Base-by-base conservation (phyloP, 2,888 invertebrate species). In the Athalia rosae region DNA sequence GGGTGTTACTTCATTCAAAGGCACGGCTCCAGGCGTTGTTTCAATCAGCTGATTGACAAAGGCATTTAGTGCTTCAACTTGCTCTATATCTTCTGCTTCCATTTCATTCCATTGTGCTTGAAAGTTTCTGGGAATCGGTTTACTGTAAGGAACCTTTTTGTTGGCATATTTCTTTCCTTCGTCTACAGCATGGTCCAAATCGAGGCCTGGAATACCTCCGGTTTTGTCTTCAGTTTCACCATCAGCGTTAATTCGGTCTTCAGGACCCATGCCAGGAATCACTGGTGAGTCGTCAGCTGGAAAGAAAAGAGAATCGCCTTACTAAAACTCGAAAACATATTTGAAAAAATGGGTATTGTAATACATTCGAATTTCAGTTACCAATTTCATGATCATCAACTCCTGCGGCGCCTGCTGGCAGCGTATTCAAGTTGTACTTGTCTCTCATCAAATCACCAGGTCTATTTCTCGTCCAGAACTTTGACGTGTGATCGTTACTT, bases 401-500 rank as follows among this genome's bases (percentile, higher is more conserved):
- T 1, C 94, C 94, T n/a, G 93, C 93, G 43, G 92, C 92, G 79
- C 97, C 97, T 71, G 95, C 95, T 28, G 98, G 97, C 79, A 98
- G 91, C 11, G 96, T 97, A 88, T 98, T 98, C 80, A 98, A 92
- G 90, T 98, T 98, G 90, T 99, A 99, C 91, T 98, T 98, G 90
- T 99, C 99, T 87, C 98, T 94, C 97, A 99, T 99, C 78, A 95
- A 93, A 91, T 99, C 99, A 28, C 99, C 99, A 0, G 99, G 99
- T 67, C 99, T 93, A 91, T 99, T 99, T 80, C 99, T 92, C 2
- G 99, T 99, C 99, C 99, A 99, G 91, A 99, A 99, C 91, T 99
- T 99, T 43, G 95, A 96, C 45, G 99, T 98, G 87, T 99, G 99
- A 91, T 99, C 99, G 91, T 99, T 99, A n/a, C 99, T 99, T 0